phyloP scores from a whole-genome alignment of 2,888 invertebrate genomes.

The Nephrotoma guestfalica region DNA sequence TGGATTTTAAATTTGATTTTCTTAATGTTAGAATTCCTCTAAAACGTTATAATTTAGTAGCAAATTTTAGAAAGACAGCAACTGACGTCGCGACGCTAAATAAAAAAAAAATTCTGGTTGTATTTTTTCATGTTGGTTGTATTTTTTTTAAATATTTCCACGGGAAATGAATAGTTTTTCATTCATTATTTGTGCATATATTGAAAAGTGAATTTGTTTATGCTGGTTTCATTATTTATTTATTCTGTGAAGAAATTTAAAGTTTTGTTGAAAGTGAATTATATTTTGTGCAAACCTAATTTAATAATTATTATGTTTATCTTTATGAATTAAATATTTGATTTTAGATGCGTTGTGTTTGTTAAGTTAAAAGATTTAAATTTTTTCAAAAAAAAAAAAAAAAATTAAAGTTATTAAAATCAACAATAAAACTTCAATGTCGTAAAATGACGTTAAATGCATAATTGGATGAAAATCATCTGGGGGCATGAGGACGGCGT shows the following conservation, averaged over 20 bases:
- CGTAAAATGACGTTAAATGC: constrained; percentile 8
- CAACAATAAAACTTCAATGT: background rate
- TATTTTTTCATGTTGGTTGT: background rate
- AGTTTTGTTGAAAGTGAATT: background rate
- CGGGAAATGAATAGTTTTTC: background rate
- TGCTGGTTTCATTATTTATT: background rate
- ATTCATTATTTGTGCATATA: background rate
- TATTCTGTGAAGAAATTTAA: background rate
- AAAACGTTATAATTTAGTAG: constrained; percentile 2
- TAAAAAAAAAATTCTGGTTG: background rate
- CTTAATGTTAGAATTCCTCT: background rate
- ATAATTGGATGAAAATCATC: constrained; percentile 8
- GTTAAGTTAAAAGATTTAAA: background rate
- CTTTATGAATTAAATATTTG: background rate
- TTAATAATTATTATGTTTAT: background rate
- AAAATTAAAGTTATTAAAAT: background rate
- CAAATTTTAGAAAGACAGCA: constrained; percentile 2
- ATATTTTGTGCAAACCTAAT: background rate
- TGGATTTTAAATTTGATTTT: background rate
- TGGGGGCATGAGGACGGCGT: constrained; percentile 14
- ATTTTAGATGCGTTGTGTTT: background rate
- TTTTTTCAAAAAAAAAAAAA: background rate
- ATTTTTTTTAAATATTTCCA: background rate
- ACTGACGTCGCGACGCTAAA: constrained; percentile 4
- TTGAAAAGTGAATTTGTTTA: background rate